phyloP scores from a whole-genome alignment of 2,797 vertebrate species.

The Coilia nasus region DNA sequence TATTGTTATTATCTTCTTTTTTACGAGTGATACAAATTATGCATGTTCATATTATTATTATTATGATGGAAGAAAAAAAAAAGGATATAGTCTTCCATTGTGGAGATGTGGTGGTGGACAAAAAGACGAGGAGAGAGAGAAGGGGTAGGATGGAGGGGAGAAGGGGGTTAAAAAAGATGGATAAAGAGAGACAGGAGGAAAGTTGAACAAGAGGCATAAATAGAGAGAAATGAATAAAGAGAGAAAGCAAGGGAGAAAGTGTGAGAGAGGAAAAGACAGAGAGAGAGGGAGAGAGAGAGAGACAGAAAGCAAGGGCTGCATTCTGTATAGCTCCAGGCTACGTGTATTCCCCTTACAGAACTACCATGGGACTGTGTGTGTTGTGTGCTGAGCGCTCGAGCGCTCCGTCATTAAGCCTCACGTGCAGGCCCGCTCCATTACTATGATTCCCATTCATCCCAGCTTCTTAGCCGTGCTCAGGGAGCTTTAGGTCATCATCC shows the following conservation, averaged over 20 bases:
- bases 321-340: not conserved
- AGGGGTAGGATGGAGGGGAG: too few species aligned
- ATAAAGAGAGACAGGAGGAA: too few species aligned
- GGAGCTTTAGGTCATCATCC: not conserved
- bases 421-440: not conserved
- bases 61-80: too few species aligned
- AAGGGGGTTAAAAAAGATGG: too few species aligned
- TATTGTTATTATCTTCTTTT: too few species aligned
- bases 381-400: not conserved
- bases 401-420: not conserved
- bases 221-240: not conserved
- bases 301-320: not conserved
- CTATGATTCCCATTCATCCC: constrained; percentile 17
- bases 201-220: not conserved
- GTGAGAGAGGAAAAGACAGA: not conserved
- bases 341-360: not conserved
- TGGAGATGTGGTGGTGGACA: too few species aligned
- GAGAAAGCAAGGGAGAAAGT: not conserved
- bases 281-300: too few species aligned
- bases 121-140: too few species aligned
- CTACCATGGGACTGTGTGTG: not conserved
- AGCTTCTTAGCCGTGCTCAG: not conserved
- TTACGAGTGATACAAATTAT: too few species aligned
- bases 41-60: too few species aligned
- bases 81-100: too few species aligned